Percentiles rank a stretch among this genome's conserved stretches.
These are phyloP conservation scores for Macrophya annulata DNA, from an alignment of 2,888 invertebrate genomes.

Conservation along the genomic window DNA sequence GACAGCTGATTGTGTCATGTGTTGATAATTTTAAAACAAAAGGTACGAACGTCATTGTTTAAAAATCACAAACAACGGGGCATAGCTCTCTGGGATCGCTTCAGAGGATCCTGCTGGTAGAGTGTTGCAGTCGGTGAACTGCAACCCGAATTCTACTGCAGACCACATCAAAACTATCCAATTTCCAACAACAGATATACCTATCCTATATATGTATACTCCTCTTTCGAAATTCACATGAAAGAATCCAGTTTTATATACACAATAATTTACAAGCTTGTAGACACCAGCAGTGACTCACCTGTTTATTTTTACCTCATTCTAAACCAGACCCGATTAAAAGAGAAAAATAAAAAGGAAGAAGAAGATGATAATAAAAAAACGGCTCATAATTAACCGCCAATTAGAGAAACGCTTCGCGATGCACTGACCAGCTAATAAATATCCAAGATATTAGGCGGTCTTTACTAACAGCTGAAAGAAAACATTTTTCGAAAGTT, in stretches of 20 bases:
- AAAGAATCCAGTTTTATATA: background rate
- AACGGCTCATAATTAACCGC: slow-evolving; percentile 8
- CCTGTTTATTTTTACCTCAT: slow-evolving; percentile 1
- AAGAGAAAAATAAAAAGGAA: background rate
- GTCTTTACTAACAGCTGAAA: background rate
- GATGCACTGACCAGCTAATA: background rate
- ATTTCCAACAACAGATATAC: background rate
- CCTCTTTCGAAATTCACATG: background rate
- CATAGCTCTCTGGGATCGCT: background rate
- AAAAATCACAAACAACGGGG: slow-evolving; percentile 71
- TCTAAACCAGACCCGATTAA: background rate
- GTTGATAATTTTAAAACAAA: slow-evolving; percentile 79
- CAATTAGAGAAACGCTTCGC: slow-evolving; percentile 30
- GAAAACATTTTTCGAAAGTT: background rate
- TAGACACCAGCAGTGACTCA: background rate
- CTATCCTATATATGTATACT: background rate
- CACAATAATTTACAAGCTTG: slow-evolving; percentile 2
- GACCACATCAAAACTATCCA: background rate
- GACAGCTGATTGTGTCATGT: slow-evolving; percentile 75
- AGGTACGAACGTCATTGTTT: slow-evolving; percentile 72
- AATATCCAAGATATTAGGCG: background rate
- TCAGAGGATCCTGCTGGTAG: background rate
- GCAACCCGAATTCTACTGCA: slow-evolving; percentile 8
- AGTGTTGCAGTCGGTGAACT: background rate
- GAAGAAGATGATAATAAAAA: background rate